phyloP scores from a whole-genome alignment of 2,113 vertebrate genomes.

The Nothobranchius kuhntae region DNA sequence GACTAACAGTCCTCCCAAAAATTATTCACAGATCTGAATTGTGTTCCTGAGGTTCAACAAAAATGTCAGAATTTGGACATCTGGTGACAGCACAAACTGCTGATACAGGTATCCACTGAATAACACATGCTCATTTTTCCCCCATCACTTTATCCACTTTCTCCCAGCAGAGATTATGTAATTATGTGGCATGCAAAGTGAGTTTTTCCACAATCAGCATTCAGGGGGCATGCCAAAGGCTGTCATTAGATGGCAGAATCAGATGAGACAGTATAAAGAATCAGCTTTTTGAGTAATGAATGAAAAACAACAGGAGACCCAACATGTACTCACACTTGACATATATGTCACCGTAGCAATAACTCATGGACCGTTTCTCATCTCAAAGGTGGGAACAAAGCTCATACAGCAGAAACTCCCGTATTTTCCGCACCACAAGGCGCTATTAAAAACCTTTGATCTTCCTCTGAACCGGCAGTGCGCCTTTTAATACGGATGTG shows the following conservation, averaged over 20 bases:
- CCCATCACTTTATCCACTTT: constrained; percentile 11
- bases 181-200: neutral
- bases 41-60: neutral
- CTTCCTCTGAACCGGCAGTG: too few relatives aligned
- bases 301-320: neutral
- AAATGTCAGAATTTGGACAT: constrained; percentile 11
- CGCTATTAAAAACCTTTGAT: too few relatives aligned
- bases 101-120: constrained; percentile 2
- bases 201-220: constrained; percentile 11
- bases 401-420: neutral
- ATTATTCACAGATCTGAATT: neutral
- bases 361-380: neutral
- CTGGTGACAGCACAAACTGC: constrained; percentile 9
- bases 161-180: constrained; percentile 2
- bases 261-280: neutral
- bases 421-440: too few relatives aligned
- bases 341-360: neutral
- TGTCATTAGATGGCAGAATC: constrained; percentile 3
- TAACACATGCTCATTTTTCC: constrained; percentile 7
- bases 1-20: neutral
- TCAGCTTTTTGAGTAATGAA: neutral
- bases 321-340: neutral
- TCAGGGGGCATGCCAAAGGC: neutral
- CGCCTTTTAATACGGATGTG: too few relatives aligned
- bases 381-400: neutral